These are phyloP conservation scores for Otis tarda DNA, from an alignment of 2,113 vertebrate species.

Conservation along the genomic window DNA sequence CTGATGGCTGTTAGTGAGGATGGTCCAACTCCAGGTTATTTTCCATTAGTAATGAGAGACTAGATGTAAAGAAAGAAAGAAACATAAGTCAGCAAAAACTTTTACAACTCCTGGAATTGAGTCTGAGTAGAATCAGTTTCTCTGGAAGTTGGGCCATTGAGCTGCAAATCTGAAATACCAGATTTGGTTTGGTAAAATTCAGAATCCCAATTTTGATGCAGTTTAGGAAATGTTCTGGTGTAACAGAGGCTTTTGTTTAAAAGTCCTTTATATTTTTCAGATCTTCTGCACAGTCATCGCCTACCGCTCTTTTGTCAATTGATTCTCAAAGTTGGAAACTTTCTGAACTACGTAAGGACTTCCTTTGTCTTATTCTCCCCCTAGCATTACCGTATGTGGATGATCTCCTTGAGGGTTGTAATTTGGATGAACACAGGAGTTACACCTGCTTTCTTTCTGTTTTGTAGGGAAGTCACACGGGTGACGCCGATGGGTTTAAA, in stretches of 20 bases:
- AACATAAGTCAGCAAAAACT: background rate
- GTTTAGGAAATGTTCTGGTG: background rate
- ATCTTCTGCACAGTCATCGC: slow-evolving; percentile 82
- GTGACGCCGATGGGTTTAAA: slow-evolving; percentile 93
- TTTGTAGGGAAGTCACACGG: slow-evolving; percentile 93
- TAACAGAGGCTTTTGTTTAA: background rate
- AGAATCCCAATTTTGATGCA: background rate
- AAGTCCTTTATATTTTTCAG: slow-evolving; percentile 65
- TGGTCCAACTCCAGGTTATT: background rate
- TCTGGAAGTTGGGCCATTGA: background rate
- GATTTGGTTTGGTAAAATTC: background rate
- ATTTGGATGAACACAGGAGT: background rate
- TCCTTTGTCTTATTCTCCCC: background rate
- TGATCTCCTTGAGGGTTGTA: background rate
- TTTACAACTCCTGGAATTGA: background rate
- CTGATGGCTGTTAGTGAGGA: background rate
- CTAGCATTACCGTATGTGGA: background rate
- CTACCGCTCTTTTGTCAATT: slow-evolving; percentile 91
- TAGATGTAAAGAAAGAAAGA: background rate
- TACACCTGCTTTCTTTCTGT: background rate
- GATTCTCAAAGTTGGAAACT: slow-evolving; percentile 95
- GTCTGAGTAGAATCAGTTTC: background rate
- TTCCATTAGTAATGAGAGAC: background rate
- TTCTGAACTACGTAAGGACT: slow-evolving; percentile 92
- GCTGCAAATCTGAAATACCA: background rate